Percentiles rank a stretch among this genome's conserved stretches.
These are phyloP conservation scores for Anas georgica DNA, from an alignment of 2,797 vertebrate genomes.

Conservation along the genomic window DNA sequence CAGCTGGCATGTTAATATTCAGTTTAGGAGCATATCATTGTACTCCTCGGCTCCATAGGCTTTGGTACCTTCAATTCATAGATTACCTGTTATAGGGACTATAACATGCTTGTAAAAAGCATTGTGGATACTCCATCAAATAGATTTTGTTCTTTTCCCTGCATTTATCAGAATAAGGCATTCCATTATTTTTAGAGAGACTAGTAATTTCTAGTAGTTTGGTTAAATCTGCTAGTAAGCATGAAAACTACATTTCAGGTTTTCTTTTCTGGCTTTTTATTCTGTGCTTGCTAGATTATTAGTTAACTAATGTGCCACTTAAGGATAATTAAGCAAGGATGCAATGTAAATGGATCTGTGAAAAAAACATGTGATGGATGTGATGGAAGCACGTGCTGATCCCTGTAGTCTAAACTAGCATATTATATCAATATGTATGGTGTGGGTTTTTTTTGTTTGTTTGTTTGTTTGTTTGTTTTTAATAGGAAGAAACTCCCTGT, in stretches of 20 bases:
- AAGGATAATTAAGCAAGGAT: background rate
- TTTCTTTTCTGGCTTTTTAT: background rate
- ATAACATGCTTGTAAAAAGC: background rate
- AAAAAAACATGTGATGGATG: background rate
- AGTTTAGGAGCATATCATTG: background rate
- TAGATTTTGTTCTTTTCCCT: background rate
- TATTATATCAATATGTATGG: background rate
- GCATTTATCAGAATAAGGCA: background rate
- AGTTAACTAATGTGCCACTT: background rate
- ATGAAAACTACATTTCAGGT: background rate
- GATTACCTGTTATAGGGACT: background rate
- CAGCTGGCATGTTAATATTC: background rate
- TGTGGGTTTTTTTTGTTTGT: background rate
- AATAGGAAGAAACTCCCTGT: background rate
- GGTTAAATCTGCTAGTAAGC: background rate
- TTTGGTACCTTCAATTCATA: background rate
- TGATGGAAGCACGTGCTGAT: background rate
- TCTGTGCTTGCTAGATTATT: background rate
- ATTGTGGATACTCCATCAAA: background rate
- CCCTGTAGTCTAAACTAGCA: background rate
- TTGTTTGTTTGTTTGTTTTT: background rate
- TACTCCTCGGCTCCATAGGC: background rate
- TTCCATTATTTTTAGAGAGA: background rate
- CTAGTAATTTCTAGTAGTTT: background rate
- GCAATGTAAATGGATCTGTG: background rate